A percentile compares a stretch with the other conserved stretches of the same genome.
phyloP scores from a whole-genome alignment of 2,113 vertebrate genomes.

The Sinocyclocheilus grahami region DNA sequence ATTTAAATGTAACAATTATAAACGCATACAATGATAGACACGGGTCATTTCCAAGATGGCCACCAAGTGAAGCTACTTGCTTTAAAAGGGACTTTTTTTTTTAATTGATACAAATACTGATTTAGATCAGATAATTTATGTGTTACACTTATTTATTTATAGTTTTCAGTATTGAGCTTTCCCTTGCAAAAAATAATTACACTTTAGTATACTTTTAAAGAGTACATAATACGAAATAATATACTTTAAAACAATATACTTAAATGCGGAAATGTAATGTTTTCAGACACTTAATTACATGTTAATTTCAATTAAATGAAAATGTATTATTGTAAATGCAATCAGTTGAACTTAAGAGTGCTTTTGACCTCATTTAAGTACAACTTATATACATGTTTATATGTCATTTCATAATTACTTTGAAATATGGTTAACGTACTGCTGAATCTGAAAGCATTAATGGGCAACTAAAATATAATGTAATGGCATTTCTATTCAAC shows the following conservation, averaged over 20 bases:
- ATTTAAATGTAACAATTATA: too few relatives aligned
- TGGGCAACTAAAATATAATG: neutral
- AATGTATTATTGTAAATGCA: neutral
- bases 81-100: too few relatives aligned
- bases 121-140: neutral
- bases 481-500: too few relatives aligned
- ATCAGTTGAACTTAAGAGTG: neutral
- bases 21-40: too few relatives aligned
- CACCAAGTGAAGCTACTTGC: too few relatives aligned
- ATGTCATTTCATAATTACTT: neutral
- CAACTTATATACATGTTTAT: neutral
- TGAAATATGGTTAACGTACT: neutral
- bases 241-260: neutral
- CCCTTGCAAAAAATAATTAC: neutral
- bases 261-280: neutral
- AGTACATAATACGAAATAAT: too few relatives aligned
- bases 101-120: neutral
- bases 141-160: neutral
- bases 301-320: neutral
- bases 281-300: neutral
- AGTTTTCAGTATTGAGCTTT: neutral
- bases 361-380: too few relatives aligned
- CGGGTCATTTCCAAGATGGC: too few relatives aligned
- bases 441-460: neutral
- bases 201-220: too few relatives aligned